Evolutionary conservation across 2,797 vertebrate species (phyloP).

Genomic region (Rhyacichthys aspro): DNA sequence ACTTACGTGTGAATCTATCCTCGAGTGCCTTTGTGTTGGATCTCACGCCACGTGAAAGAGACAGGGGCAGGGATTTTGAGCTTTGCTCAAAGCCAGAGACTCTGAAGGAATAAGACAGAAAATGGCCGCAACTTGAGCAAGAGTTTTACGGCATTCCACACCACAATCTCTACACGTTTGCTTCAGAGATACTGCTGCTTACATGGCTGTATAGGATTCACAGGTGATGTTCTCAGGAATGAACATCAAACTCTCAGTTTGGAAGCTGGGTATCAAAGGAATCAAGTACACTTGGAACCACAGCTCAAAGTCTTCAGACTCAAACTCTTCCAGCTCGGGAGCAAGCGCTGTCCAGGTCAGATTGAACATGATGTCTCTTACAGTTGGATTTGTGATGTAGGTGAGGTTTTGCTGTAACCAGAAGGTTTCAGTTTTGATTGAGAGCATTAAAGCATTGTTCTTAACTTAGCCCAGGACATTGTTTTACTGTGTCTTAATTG

Average conservation of each 20-base stretch:
- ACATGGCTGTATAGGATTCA: constrained; percentile 50
- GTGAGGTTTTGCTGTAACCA: constrained; percentile 38
- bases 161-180: neutral
- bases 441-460: neutral
- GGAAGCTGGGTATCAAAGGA: constrained; percentile 51
- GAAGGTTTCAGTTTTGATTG: neutral
- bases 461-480: neutral
- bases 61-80: constrained; percentile 24
- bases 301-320: constrained; percentile 23
- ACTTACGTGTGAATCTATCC: constrained; percentile 36
- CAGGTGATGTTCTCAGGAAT: constrained; percentile 59
- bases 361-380: constrained; percentile 56
- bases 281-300: constrained; percentile 54
- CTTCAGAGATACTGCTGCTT: constrained; percentile 19
- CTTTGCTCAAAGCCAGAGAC: constrained; percentile 33
- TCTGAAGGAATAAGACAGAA: constrained; percentile 28
- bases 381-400: constrained; percentile 18
- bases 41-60: constrained; percentile 4
- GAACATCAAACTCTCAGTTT: constrained; percentile 17
- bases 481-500: neutral
- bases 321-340: constrained; percentile 30
- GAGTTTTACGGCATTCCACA: neutral
- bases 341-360: constrained; percentile 47
- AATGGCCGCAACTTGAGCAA: neutral
- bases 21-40: constrained; percentile 32